Percentiles rank a stretch among this genome's conserved stretches.
These are phyloP conservation scores for Pelusios castaneus DNA, from an alignment of 2,113 vertebrate genomes.

Conservation along the genomic window DNA sequence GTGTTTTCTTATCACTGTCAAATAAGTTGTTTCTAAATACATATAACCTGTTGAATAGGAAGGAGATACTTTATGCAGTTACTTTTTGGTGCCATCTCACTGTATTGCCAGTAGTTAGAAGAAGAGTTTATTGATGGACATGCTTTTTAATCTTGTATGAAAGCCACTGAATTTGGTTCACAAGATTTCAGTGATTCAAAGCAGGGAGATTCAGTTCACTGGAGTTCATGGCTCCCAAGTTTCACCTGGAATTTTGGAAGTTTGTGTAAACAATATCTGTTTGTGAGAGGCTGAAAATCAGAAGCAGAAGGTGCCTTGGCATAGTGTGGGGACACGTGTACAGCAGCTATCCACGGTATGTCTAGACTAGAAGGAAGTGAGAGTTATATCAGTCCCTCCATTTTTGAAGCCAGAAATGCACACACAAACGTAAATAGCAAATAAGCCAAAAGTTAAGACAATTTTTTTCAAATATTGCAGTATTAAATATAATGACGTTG, in stretches of 20 bases:
- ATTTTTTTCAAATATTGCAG: not conserved
- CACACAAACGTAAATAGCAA: not conserved
- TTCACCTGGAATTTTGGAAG: not conserved
- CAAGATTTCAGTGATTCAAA: not conserved
- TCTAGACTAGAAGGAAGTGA: not conserved
- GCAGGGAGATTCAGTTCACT: not conserved
- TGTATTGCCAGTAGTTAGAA: not conserved
- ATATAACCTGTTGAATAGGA: not conserved
- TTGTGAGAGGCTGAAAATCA: not conserved
- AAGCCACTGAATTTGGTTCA: not conserved
- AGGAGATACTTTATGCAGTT: not conserved
- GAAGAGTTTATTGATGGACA: not conserved
- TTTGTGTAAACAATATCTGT: fast-evolving
- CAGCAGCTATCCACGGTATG: not conserved
- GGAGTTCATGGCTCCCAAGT: not conserved
- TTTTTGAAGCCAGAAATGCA: not conserved
- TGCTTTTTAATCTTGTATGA: not conserved
- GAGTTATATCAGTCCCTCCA: not conserved
- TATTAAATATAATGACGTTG: not conserved
- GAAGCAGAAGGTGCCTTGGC: not conserved
- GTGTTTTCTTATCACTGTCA: not conserved
- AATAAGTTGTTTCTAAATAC: not conserved
- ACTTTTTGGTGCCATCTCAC: not conserved
- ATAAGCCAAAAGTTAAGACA: not conserved
- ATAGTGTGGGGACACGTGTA: fast-evolving